Base-by-base conservation (phyloP, 2,888 invertebrate genomes). In the Heliconius hortense region DNA sequence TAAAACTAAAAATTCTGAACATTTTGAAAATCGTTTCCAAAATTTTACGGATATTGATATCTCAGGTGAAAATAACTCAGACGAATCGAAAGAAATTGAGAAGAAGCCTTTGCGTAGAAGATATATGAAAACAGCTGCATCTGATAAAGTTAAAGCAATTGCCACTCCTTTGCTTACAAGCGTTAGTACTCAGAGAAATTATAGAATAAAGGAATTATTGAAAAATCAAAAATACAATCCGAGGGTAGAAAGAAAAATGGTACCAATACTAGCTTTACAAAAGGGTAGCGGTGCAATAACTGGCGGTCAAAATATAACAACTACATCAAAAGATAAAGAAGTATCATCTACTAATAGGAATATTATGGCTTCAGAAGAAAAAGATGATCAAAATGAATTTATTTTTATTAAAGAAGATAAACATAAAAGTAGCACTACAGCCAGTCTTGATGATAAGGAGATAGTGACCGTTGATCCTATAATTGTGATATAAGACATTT, bases 111-210 rank as follows among this genome's bases (percentile, higher is more conserved):
- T 59, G 7, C 31, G 10, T 15, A 53, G 70, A 56, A 59, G 35
- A 59, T 70, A 56, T 11, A 70, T 70, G 35, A 70, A 70, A 70
- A 31, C 56, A 15, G 70, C 70, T 10, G 70, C 70, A n/a, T 70
- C 70, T 24, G 5, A 59, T 59, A 70, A 59, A 35, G 35, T 70
- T 21, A 56, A 21, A 70, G 56, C 59, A 5, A 39, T 59, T n/a
- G 70, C 35, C 4, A 10, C 35, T n/a, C 59, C 59, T 1, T 31
- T 59, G 1, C 10, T 53, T 21, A 24, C 35, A 24, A 59, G 39
- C 15, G 13, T 13, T 0, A 70, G n/a, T 35, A 56, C n/a, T 13
- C n/a, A n/a, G 18, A 70, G 31, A 59, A 35, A 70, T 35, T 69
- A 69, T 24, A 70, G 39, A 70, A 70, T 70, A 35, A 70, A 70